Base-by-base conservation (phyloP, 2,113 vertebrate species). In the Morone saxatilis region DNA sequence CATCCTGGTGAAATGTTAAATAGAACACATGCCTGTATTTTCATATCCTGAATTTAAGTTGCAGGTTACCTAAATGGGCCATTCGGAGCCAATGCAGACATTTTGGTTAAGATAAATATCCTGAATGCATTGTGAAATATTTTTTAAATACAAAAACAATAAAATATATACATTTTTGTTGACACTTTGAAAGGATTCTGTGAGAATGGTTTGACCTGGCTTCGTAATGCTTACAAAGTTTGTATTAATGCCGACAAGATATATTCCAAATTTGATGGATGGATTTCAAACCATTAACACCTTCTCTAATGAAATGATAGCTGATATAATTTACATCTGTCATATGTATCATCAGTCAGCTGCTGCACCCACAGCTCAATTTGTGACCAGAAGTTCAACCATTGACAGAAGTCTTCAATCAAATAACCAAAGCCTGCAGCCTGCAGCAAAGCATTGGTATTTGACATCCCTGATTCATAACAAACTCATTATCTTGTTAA, bases 191-290 rank as follows among this genome's bases (percentile, higher is more conserved):
- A 31, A 31, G 31, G 31, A 31, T 31, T 31, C 31, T 47, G 45
- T 47, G 50, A 54, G 11, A 41, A 41, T 17, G 9, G 19, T 25
- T 43, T 53, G 60, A 19, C 12, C 17, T 38, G 0, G 10, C 50
- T 50, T 40, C 60, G 22, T 10, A 19, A 20, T 16, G 7, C 20
- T 40, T n/a, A 25, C 17, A 56, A 41, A n/a, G 43, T 57, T 53
- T 69, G 43, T n/a, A 20, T 73, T 69, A 68, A 77, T 54, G 13
- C 41, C 25, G 6, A 63, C 38, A 71, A 31, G 68, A 66, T 61
- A 67, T 68, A 76, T 76, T 40, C 25, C 12, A 20, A 68, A 67
- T 54, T 9, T 68, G 71, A 59, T 48, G 80, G 56, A 53, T 43
- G n/a, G 31, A 17, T n/a, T 66, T 83, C 6, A 36, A 71, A 56